Base-by-base conservation (phyloP, 2,113 vertebrate genomes). In the Chaetodon auriga region DNA sequence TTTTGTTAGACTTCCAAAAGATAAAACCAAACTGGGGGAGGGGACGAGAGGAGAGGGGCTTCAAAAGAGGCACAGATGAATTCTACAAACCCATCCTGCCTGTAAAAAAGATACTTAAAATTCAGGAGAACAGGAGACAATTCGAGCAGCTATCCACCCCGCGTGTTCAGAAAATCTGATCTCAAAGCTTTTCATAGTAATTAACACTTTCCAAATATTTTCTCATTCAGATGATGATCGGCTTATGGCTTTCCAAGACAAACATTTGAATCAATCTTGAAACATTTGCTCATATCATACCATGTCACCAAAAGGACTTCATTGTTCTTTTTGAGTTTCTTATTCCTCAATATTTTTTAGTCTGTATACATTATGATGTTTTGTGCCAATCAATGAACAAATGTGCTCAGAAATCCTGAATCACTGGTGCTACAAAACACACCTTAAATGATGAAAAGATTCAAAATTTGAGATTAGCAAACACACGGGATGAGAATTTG, bases 1-100 rank as follows among this genome's bases (percentile, higher is more conserved):
- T 86, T 84, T 82, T 77, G 80, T 83, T 87, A 51, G 87, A 82
- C 61, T 82, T 87, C 75, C 69, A 89, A 81, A 86, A 87, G 61
- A 87, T 23, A 43, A 82, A 87, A 69, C 58, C 55, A 82, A 82
- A 81, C 64, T 83, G 68, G 68, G 88, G 89, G 88, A 82, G 81
- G 79, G 79, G 87, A 83, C 10, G 61, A 70, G 61, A 65, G 61
- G 54, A 81, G 68, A 81, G 43, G 64, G 62, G 88, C 79, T 86
- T 91, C 77, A 90, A 87, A 82, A 68, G 77, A 23, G 53, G 57
- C 80, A 53, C 19, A 79, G 23, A 87, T 60, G 74, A 88, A 76
- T 75, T 75, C 57, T 70, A 76, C 49, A 72, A 79, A 78, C 60
- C 73, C 80, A 65, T 63, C 35, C 60, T 68, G 78, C 63, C 62